phyloP scores from a whole-genome alignment of 2,888 invertebrate species.

The Phalera bucephala region DNA sequence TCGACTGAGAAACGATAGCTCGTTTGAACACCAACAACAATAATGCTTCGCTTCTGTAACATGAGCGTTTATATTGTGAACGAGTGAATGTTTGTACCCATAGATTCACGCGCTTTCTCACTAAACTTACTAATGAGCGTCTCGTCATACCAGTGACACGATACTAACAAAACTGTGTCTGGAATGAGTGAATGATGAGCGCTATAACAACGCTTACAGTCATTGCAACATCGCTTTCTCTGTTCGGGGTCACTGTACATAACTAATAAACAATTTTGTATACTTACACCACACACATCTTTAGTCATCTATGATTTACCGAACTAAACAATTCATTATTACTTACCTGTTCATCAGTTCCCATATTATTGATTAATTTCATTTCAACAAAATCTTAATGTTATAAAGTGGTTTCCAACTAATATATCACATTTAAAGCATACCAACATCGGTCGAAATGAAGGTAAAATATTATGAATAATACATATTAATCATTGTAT shows the following conservation, averaged over 20 bases:
- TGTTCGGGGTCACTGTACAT: slow-evolving; percentile 24
- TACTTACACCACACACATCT: too few relatives aligned
- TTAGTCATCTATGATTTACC: background rate
- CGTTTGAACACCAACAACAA: slow-evolving; percentile 5
- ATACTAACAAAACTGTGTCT: slow-evolving; percentile 25
- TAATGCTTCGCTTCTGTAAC: slow-evolving; percentile 25
- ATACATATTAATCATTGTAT: slow-evolving; percentile 8
- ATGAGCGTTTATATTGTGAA: slow-evolving; percentile 8
- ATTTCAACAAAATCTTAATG: too few relatives aligned
- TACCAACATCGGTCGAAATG: slow-evolving; percentile 20
- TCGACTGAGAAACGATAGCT: background rate
- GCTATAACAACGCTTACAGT: slow-evolving; percentile 31
- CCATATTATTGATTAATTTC: too few relatives aligned
- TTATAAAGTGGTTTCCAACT: slow-evolving; percentile 4
- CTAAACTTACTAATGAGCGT: background rate
- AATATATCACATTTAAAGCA: slow-evolving; percentile 27
- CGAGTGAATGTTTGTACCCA: background rate
- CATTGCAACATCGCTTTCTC: slow-evolving; percentile 33
- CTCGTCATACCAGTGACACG: slow-evolving; percentile 10
- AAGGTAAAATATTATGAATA: slow-evolving; percentile 28
- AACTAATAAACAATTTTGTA: too few relatives aligned
- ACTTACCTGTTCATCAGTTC: too few relatives aligned
- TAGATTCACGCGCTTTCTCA: slow-evolving; percentile 18
- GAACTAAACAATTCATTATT: too few relatives aligned
- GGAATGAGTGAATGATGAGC: too few relatives aligned